Evolutionary conservation across 2,113 vertebrate genomes (phyloP), one percentile per base, ranked within the genome.

Genomic region (Promerops cafer): DNA sequence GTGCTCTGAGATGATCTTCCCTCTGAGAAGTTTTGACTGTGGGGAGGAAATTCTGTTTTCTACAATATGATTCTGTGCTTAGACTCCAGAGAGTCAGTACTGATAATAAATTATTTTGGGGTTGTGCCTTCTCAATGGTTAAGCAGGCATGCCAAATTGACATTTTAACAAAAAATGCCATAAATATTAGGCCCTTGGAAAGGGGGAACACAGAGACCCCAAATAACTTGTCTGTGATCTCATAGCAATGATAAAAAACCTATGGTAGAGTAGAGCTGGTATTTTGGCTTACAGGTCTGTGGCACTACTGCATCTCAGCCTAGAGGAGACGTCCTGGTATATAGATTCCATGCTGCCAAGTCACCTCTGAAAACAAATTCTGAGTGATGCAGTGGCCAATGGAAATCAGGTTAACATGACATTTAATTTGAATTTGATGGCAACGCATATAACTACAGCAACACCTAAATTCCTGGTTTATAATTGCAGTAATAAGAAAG

Each of bases 131-230:
- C 40, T 74, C 78, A 26, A 11, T 60, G 35, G 53, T 82, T 83
- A 50, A 80, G 24, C 16, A 72, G 59, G 60, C 2, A 42, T 39
- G 16, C 14, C 13, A 71, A 50, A 52, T 8, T 35, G 19, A 39
- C 49, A 54, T 50, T 83, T 40, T 39, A 86, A 83, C 15, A 5
- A 53, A 30, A 31, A 83, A 16, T 88, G 35, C 2, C 13, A 68
- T 86, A 79, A 65, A 75, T 71, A 52, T 44, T 49, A 75, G 70
- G 39, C 7, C 4, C 6, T 44, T 53, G 52, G 42, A 54, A 82
- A 63, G 2, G 2, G 9, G 2, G 7, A 81, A 37, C 35, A 66
- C 21, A 75, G 3, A 1, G 3, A 40, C 8, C n/a, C 4, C 28
- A 85, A 53, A 63, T 37, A 49, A 24, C 9, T 68, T 68, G 6